A percentile compares a stretch with the other conserved stretches of the same genome.
Conservation (phyloP, 2,888 invertebrate species). For the Adineta ricciae region DNA sequence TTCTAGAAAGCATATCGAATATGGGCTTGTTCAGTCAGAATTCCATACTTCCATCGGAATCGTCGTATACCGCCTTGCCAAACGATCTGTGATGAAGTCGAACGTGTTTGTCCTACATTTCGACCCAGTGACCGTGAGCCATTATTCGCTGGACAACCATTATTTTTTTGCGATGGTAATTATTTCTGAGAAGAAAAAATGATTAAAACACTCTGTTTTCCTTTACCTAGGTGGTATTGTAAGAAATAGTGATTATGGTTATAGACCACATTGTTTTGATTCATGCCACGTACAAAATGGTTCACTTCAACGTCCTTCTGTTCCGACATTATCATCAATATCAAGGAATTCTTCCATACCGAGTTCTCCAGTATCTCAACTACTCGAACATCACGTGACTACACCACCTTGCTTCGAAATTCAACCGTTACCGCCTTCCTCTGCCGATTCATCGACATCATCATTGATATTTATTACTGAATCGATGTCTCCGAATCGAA, state of each 20-base stretch:
- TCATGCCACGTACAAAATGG: neutral
- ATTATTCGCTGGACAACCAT: constrained; percentile 10
- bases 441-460: neutral
- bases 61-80: neutral
- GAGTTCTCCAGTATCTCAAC: neutral
- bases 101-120: constrained; percentile 17
- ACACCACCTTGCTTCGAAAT: neutral
- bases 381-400: neutral
- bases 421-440: neutral
- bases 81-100: constrained; percentile 22
- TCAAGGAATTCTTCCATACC: neutral
- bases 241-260: neutral
- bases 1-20: neutral
- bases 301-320: neutral
- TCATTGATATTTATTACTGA: neutral
- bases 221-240: neutral
- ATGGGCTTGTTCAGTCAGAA: constrained; percentile 9
- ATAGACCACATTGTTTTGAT: constrained; percentile 3
- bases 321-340: neutral
- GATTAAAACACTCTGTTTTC: too few relatives aligned
- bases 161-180: neutral
- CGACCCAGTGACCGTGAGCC: constrained; percentile 1
- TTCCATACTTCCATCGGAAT: neutral
- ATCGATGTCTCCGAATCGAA: neutral
- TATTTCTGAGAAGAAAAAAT: too few relatives aligned